A percentile compares a stretch with the other conserved stretches of the same genome.
Conservation (phyloP, 2,888 invertebrate genomes). For the Luperina testacea region DNA sequence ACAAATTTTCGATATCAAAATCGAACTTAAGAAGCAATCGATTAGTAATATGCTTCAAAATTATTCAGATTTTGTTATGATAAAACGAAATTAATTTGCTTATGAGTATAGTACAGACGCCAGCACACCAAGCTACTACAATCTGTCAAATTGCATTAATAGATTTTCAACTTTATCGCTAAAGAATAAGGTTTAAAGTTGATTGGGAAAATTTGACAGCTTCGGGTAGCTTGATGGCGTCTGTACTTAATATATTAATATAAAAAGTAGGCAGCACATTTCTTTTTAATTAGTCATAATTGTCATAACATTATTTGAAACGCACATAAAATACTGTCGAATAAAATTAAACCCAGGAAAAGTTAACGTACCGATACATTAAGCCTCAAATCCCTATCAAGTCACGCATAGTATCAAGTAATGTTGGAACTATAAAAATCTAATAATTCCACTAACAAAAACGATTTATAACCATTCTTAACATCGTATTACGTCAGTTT, state of each 20-base stretch:
- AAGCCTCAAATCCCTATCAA: slow-evolving; percentile 63
- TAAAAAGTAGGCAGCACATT: background rate
- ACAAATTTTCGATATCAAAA: too few species aligned
- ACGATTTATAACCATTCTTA: slow-evolving; percentile 86
- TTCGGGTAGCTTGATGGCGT: too few species aligned
- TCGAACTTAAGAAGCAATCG: too few species aligned
- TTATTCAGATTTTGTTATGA: background rate
- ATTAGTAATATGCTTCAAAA: too few species aligned
- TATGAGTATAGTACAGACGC: background rate
- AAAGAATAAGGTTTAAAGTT: too few species aligned
- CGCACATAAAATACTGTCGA: slow-evolving; percentile 13
- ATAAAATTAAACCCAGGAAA: slow-evolving; percentile 26
- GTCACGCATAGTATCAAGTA: slow-evolving; percentile 72
- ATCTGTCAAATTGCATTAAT: too few species aligned
- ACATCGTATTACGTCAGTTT: slow-evolving; percentile 87
- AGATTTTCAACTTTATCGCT: too few species aligned
- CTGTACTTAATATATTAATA: background rate
- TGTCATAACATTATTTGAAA: slow-evolving; percentile 23
- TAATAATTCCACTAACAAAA: slow-evolving; percentile 81
- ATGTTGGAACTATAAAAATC: slow-evolving; percentile 76
- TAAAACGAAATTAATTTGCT: background rate
- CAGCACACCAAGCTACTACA: too few species aligned
- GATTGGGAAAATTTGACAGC: too few species aligned
- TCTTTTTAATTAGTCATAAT: slow-evolving; percentile 8
- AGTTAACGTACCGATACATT: slow-evolving; percentile 40